phyloP scores from a whole-genome alignment of 2,113 vertebrate species.

The Ardeotis arabs region DNA sequence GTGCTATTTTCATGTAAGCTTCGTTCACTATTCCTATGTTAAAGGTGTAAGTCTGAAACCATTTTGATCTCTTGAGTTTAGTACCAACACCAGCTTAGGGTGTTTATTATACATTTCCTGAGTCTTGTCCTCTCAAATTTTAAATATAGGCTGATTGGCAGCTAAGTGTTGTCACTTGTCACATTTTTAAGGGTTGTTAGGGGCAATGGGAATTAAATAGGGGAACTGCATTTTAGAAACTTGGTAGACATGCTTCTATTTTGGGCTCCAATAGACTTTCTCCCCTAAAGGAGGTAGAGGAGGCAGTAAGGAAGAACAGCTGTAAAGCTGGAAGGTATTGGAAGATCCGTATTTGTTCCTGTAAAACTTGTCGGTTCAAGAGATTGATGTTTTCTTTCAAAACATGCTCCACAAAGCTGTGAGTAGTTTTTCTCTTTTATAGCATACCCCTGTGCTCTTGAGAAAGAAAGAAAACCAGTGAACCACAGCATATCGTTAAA shows the following conservation, averaged over 20 bases:
- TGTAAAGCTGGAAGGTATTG: constrained; percentile 14
- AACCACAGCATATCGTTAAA: not conserved
- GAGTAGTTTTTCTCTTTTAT: not conserved
- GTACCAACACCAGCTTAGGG: not conserved
- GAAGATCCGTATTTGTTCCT: constrained; percentile 41
- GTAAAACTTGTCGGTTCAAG: constrained; percentile 4
- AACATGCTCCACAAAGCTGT: not conserved
- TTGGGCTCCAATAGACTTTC: not conserved
- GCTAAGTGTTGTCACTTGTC: not conserved
- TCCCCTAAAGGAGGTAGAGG: not conserved
- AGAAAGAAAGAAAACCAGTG: not conserved
- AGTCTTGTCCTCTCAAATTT: not conserved
- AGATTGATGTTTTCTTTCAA: constrained; percentile 27
- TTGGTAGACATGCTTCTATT: not conserved
- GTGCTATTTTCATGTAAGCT: not conserved
- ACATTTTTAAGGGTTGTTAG: constrained; percentile 21
- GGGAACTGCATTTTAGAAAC: not conserved
- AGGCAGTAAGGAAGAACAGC: not conserved
- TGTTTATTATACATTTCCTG: not conserved
- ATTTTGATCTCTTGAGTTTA: not conserved
- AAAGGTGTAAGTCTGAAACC: not conserved
- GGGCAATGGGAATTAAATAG: not conserved
- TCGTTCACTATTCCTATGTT: not conserved
- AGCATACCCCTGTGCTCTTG: not conserved
- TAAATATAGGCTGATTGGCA: not conserved